Conservation (phyloP, 2,797 vertebrate species). For the Ibycter americanus region DNA sequence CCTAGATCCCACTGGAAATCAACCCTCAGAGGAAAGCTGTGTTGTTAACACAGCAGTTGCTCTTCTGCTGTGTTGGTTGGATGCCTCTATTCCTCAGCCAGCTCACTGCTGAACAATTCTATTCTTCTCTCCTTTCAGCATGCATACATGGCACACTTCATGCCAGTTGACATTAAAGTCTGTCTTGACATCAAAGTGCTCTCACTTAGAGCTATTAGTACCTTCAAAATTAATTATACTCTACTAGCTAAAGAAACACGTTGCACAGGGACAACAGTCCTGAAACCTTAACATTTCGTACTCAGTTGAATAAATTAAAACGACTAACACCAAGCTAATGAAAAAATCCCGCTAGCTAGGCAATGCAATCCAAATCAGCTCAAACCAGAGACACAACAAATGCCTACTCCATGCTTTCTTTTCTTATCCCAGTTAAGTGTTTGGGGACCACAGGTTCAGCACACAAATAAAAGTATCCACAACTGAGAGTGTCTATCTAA, state of each 20-base stretch:
- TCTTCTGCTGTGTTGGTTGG: not conserved
- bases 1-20: too few species aligned
- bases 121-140: not conserved
- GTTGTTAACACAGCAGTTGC: not conserved
- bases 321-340: not conserved
- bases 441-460: not conserved
- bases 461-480: not conserved
- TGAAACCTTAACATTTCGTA: not conserved
- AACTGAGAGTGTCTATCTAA: not conserved
- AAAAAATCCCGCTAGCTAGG: not conserved
- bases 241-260: fast-evolving
- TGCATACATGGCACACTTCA: not conserved
- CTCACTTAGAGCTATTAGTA: not conserved
- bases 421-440: not conserved
- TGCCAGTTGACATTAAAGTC: not conserved
- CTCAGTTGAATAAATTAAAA: not conserved
- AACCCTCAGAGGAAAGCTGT: not conserved
- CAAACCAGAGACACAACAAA: not conserved
- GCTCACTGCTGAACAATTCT: not conserved
- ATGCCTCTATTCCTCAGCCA: not conserved
- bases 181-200: not conserved
- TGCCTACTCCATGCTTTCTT: not conserved
- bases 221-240: not conserved
- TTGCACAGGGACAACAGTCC: not conserved
- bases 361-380: not conserved